Conservation (phyloP, 2,888 invertebrate species). For the Eupithecia subumbrata region DNA sequence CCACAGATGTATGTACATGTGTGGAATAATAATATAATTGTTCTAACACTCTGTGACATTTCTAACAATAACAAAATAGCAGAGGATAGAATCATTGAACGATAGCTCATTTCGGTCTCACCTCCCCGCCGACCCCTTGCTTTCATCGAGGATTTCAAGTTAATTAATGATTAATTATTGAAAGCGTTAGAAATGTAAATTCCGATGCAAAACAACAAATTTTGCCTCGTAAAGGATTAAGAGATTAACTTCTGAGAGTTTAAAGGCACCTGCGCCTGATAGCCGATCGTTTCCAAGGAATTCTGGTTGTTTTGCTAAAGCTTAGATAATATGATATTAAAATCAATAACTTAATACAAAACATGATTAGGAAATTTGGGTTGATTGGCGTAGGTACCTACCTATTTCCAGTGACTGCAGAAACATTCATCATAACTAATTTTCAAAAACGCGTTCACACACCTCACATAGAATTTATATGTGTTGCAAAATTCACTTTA, state of each 20-base stretch:
- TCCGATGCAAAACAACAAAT: background rate
- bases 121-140: background rate
- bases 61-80: background rate
- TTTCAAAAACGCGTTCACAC: no score
- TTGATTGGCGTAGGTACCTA: background rate
- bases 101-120: background rate
- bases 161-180: background rate
- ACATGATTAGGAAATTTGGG: background rate
- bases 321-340: background rate
- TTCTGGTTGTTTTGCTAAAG: background rate
- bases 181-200: background rate
- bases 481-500: no score
- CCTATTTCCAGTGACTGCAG: no score
- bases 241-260: background rate
- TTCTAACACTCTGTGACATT: no score
- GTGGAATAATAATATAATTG: no score
- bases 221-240: background rate
- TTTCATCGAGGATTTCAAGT: background rate
- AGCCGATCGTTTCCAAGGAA: background rate
- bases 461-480: no score
- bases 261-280: background rate
- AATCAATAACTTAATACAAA: background rate
- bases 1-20: no score
- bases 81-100: background rate
- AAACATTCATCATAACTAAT: no score